A percentile compares a stretch with the other conserved stretches of the same genome.
Evolutionary conservation across 1,140 invertebrate genomes (phyloP).

Genomic region (Drosophila pseudoananassae): DNA sequence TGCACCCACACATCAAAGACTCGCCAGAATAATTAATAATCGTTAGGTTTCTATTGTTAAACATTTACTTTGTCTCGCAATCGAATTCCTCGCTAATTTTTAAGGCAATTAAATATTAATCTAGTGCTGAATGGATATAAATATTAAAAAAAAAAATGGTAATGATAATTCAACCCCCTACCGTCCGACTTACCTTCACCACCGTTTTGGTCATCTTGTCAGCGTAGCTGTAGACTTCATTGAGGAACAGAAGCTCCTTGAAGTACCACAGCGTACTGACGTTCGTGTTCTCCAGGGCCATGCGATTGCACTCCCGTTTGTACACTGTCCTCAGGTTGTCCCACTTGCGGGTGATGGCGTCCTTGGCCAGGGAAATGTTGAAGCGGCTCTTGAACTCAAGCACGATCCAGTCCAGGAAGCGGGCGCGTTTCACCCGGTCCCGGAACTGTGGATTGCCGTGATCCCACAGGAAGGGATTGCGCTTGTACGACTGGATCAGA

Average conservation of each 20-base stretch:
- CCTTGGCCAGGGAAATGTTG: constrained; percentile 73
- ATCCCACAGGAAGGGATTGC: constrained; percentile 79
- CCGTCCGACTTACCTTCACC: constrained; percentile 58
- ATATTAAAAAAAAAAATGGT: too few species aligned
- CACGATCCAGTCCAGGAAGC: constrained; percentile 80
- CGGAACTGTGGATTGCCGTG: constrained; percentile 77
- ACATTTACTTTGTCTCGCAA: not conserved
- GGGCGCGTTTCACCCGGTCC: constrained; percentile 71
- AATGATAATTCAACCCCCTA: too few species aligned
- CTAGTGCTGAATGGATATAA: too few species aligned
- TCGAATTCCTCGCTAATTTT: not conserved
- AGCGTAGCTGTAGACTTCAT: constrained; percentile 78
- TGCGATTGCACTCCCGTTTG: constrained; percentile 82
- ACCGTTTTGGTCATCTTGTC: constrained; percentile 78
- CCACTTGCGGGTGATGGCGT: constrained; percentile 80
- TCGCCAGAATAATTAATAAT: too few species aligned
- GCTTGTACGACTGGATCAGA: constrained; percentile 76
- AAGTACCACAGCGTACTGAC: constrained; percentile 81
- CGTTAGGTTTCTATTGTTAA: not conserved
- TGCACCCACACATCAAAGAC: too few species aligned
- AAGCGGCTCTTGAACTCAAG: constrained; percentile 76
- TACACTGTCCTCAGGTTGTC: constrained; percentile 80
- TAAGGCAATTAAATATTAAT: too few species aligned
- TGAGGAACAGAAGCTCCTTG: constrained; percentile 78
- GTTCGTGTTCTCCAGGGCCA: constrained; percentile 77